Conservation (phyloP, 2,888 invertebrate species). For the Cataglyphis livida region DNA sequence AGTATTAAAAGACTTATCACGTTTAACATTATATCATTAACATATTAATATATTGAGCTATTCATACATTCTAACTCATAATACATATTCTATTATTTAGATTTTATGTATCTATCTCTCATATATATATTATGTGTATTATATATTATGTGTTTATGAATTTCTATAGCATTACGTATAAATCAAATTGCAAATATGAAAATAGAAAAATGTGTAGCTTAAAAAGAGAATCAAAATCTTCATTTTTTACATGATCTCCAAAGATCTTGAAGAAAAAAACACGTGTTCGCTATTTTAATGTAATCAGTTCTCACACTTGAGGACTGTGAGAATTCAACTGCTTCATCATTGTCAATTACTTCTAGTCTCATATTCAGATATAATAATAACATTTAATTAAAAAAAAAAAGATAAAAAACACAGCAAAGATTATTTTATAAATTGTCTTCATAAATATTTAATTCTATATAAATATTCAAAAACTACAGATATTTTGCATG, state of each 20-base stretch:
- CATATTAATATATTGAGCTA: background rate
- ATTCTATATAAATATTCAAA: background rate
- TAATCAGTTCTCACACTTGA: background rate
- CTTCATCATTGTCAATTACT: conserved; percentile 25
- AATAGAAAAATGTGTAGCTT: background rate
- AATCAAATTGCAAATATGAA: background rate
- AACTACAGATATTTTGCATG: background rate
- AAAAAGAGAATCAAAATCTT: background rate
- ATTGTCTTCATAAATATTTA: background rate
- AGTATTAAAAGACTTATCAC: background rate
- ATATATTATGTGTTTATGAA: background rate
- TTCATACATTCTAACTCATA: background rate
- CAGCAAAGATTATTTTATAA: background rate
- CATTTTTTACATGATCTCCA: background rate
- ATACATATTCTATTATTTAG: background rate
- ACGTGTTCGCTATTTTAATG: background rate
- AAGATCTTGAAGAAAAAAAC: background rate
- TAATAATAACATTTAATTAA: background rate
- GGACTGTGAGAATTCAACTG: background rate
- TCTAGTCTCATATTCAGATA: background rate
- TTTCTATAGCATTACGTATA: background rate
- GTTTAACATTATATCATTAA: background rate
- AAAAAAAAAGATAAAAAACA: background rate
- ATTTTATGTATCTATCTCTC: background rate
- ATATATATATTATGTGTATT: too few species aligned